Evolutionary conservation across 2,888 invertebrate species (phyloP).

Genomic region (Periphyllus acericola): DNA sequence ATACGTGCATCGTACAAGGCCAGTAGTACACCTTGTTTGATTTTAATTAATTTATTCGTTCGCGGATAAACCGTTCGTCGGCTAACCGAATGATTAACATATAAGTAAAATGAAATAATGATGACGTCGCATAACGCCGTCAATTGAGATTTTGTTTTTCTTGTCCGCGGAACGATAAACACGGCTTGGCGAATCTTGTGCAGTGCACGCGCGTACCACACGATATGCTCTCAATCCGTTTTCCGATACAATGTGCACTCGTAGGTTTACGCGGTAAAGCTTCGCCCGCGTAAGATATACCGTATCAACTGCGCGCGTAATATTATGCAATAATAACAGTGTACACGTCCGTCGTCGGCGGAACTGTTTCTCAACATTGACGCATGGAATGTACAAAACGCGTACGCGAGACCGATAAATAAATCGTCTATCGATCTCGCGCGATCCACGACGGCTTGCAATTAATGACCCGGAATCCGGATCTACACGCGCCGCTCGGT

Average conservation of each 20-base stretch:
- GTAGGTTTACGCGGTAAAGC: not conserved
- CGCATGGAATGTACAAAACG: not conserved
- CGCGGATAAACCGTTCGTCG: not conserved
- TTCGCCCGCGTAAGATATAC: no score
- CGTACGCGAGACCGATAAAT: no score
- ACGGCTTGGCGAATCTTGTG: not conserved
- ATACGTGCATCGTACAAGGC: not conserved
- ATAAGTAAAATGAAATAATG: not conserved
- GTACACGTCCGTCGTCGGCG: not conserved
- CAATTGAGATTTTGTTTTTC: not conserved
- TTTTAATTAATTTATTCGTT: conserved; percentile 12
- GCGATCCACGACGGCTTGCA: no score
- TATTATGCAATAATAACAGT: no score
- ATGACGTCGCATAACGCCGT: not conserved
- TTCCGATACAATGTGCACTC: not conserved
- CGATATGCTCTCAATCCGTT: not conserved
- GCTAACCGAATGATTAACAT: not conserved
- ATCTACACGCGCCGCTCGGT: no score
- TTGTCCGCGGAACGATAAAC: not conserved
- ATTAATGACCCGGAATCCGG: no score
- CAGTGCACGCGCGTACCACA: no score
- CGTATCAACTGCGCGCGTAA: no score
- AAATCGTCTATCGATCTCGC: no score
- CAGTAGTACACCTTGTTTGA: not conserved
- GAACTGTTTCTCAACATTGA: not conserved